phyloP scores from a whole-genome alignment of 2,888 invertebrate genomes.

The Stratiomys singularior region DNA sequence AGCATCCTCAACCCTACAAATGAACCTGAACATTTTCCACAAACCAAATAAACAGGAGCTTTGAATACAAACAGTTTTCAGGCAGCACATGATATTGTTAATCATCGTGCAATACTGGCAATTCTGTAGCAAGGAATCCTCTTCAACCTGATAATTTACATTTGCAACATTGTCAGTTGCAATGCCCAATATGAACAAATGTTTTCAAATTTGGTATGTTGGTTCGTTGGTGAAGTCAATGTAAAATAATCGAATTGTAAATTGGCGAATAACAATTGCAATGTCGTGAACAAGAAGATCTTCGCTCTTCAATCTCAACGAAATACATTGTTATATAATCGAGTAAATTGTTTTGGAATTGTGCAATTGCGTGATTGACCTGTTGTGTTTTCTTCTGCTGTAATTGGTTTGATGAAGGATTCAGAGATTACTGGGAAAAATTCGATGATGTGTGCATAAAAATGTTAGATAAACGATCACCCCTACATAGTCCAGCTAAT shows the following conservation, averaged over 20 bases:
- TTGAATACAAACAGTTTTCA: not conserved
- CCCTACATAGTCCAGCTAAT: too few species aligned
- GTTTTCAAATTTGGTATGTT: not conserved
- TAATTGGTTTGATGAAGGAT: too few species aligned
- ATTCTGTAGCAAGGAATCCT: not conserved
- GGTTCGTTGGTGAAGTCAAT: not conserved
- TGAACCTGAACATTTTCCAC: too few species aligned
- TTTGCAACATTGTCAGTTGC: not conserved
- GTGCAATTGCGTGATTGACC: slow-evolving; percentile 20
- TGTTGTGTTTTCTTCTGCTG: not conserved
- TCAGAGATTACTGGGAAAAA: too few species aligned
- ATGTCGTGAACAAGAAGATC: slow-evolving; percentile 20
- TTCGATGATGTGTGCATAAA: too few species aligned
- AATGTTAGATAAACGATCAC: too few species aligned
- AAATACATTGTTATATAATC: not conserved
- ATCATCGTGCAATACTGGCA: not conserved
- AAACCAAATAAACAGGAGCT: slow-evolving; percentile 26
- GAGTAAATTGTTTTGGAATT: not conserved
- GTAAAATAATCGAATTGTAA: not conserved
- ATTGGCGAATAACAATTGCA: not conserved
- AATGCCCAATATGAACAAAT: slow-evolving; percentile 1
- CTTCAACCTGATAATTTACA: not conserved
- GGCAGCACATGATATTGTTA: not conserved
- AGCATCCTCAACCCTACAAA: too few species aligned
- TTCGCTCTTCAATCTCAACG: not conserved